Evolutionary conservation across 2,888 invertebrate species (phyloP), one percentile per base, ranked within the genome.

Genomic region (Drosophila suboccidentalis): DNA sequence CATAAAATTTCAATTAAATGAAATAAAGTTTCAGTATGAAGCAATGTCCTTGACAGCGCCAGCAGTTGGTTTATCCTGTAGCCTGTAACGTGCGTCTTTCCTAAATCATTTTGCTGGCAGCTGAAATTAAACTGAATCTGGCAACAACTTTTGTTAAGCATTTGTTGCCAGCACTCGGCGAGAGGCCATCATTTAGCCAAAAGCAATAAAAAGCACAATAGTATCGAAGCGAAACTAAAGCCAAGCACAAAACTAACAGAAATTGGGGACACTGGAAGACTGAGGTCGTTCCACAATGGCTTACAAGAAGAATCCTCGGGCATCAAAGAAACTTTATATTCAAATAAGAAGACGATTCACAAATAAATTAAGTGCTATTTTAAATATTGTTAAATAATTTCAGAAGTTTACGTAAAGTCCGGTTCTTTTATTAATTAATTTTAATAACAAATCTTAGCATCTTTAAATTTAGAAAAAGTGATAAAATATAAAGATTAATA

Each of bases 1-100:
- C 86, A 86, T 86, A 88, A 88, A 86, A 87, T 88, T 86, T 87
- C 86, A 86, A 86, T 86, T 86, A 86, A 86, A 83, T 73, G 67
- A 68, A 81, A 86, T 74, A 86, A 85, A 88, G 77, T 85, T 87
- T 80, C 4, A 17, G 34, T 17, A 26, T 26, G n/a, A 36, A 26
- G 65, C 60, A 71, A 58, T 70, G 85, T 82, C 82, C 87, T 87
- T 87, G 83, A 73, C 68, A 67, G 46, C 53, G 32, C 32, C 19
- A 60, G 50, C 65, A 60, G 61, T 69, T 63, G 53, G 62, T 44
- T 55, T 49, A 26, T 26, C 6, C 26, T 26, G 26, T 26, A 26
- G 44, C 44, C 62, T 62, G 50, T 51, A 86, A 72, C 80, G 83
- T 83, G 81, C 83, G 71, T 70, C 71, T 73, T 75, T 69, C 69